Base-by-base conservation (phyloP, 2,888 invertebrate species). In the Drosophila neutralis region DNA sequence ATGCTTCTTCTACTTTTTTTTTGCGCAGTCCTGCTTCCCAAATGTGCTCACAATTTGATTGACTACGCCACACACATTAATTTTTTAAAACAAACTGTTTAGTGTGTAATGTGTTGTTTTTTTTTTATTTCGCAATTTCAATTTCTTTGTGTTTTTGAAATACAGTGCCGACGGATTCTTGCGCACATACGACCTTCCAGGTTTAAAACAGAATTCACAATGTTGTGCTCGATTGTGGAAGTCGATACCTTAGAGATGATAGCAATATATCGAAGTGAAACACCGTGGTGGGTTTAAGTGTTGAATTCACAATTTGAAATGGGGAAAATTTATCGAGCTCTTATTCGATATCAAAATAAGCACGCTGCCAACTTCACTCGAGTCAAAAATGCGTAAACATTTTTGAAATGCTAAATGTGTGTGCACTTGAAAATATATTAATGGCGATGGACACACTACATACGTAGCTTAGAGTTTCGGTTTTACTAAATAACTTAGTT, bases 141-240 rank as follows among this genome's bases (percentile, higher is more conserved):
- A 65, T 51, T 70, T 81, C 53, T 54, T 36, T 66, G 51, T 73
- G 58, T 56, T 71, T 82, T 81, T 76, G 73, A 82, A 82, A 76
- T 59, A 67, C 36, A 73, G 72, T 70, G 83, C 83, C 76, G 73
- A 82, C 80, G 80, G 82, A 76, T 72, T 72, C 59, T 72, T 76
- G 78, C 82, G 81, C 81, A 74, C 77, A 74, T 64, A 76, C 83
- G 73, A 82, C 78, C 83, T 78, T 76, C 78, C 76, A 80, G 73
- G 76, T 73, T 73, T 69, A 76, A 78, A 78, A 77, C 81, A 78
- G 81, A 78, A 80, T 81, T 80, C 81, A 78, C 78, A 78, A 78
- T 78, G 78, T 62, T 62, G 48, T 69, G 54, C 63, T 45, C 73
- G 62, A 59, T 74, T 53, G 13, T 35, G n/a, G 31, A 58, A 62